Conservation (phyloP, 2,113 vertebrate genomes). For the Boleophthalmus pectinirostris region DNA sequence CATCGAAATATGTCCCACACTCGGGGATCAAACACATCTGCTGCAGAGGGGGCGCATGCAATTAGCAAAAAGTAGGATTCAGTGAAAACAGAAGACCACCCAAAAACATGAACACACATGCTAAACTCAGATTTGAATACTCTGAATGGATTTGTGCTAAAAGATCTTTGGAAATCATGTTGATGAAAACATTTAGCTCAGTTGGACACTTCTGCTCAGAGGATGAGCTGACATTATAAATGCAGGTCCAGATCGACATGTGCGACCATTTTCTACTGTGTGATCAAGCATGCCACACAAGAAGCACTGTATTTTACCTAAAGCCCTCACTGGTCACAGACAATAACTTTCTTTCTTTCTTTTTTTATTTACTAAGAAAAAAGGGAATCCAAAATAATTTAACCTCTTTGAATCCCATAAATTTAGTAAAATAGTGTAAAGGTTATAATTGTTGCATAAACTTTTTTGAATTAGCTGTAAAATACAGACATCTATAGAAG, state of each 20-base stretch:
- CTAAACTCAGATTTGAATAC: constrained; percentile 70
- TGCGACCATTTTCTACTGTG: constrained; percentile 22
- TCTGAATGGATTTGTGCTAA: constrained; percentile 50
- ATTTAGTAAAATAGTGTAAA: no score
- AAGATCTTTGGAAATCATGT: constrained; percentile 42
- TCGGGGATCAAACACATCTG: constrained; percentile 59
- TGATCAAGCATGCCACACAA: constrained; percentile 34
- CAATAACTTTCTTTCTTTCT: no score
- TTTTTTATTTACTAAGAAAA: no score
- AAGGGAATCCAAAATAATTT: no score
- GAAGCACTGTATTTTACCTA: background rate
- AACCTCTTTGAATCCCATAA: no score
- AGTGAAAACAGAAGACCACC: constrained; percentile 59
- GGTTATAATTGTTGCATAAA: no score
- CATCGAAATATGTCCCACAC: constrained; percentile 46
- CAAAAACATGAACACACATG: constrained; percentile 65
- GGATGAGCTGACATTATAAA: constrained; percentile 75
- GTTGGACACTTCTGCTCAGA: constrained; percentile 49
- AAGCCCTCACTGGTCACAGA: background rate
- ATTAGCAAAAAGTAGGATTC: constrained; percentile 55
- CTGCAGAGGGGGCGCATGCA: constrained; percentile 52
- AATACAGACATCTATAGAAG: no score
- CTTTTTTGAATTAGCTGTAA: no score
- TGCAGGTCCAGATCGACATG: constrained; percentile 64
- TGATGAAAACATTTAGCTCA: constrained; percentile 43